Percentiles rank a stretch among this genome's conserved stretches.
phyloP scores from a whole-genome alignment of 2,113 vertebrate species.

The Corvus moneduloides region DNA sequence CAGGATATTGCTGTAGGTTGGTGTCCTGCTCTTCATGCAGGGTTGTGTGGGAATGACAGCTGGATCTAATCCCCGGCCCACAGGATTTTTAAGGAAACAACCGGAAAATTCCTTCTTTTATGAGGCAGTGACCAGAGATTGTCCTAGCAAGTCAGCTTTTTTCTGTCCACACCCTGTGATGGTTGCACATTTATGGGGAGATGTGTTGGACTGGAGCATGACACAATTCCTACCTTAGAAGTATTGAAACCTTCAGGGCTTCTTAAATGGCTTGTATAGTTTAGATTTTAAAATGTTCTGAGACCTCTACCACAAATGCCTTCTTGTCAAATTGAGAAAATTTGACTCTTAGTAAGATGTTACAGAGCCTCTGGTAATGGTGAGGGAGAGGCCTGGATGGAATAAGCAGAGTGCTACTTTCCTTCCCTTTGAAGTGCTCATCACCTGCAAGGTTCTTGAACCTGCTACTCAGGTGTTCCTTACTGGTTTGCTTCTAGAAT shows the following conservation, averaged over 20 bases:
- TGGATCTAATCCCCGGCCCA: neutral
- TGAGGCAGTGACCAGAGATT: neutral
- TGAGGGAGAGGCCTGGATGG: neutral
- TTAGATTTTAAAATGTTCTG: neutral
- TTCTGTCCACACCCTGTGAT: neutral
- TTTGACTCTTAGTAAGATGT: neutral
- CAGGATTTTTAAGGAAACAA: constrained; percentile 14
- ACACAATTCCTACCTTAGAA: neutral
- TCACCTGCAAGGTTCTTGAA: neutral
- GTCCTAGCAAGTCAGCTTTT: neutral
- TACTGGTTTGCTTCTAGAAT: neutral
- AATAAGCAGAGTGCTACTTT: neutral
- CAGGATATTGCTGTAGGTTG: neutral
- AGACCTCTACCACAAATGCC: neutral
- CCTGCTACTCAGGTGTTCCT: neutral
- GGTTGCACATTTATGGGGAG: neutral
- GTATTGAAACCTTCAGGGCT: neutral
- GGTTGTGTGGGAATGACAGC: neutral
- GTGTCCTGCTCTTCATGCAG: neutral
- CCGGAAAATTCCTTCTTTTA: constrained; percentile 16
- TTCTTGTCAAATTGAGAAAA: neutral
- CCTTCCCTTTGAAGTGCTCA: neutral
- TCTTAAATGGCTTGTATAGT: neutral
- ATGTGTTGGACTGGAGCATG: neutral
- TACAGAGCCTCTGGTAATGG: neutral